These are phyloP conservation scores for Andrena praecox DNA, from an alignment of 2,888 invertebrate genomes.

Conservation along the genomic window DNA sequence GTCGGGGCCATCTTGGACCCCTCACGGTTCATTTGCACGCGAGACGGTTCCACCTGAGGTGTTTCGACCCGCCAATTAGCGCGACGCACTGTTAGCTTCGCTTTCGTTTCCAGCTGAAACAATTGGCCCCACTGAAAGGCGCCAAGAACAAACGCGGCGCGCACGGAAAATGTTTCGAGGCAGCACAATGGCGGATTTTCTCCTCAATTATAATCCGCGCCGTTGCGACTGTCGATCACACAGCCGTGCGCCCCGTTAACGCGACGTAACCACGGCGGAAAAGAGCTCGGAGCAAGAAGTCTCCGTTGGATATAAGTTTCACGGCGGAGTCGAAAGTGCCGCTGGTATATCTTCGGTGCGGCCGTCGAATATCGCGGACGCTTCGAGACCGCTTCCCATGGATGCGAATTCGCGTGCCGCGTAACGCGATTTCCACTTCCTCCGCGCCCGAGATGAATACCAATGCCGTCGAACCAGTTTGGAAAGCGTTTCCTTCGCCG, in stretches of 20 bases:
- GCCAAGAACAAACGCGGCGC: neutral
- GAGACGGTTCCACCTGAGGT: too few relatives aligned
- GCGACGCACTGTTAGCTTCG: slow-evolving; percentile 2
- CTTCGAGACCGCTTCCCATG: slow-evolving; percentile 13
- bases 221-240: neutral
- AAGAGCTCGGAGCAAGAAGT: neutral
- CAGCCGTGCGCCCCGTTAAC: neutral
- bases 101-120: slow-evolving; percentile 19
- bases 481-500: slow-evolving; percentile 23
- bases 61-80: slow-evolving; percentile 12
- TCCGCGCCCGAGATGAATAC: neutral
- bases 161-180: neutral
- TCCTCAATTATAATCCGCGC: neutral
- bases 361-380: neutral
- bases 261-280: neutral
- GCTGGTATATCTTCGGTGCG: neutral
- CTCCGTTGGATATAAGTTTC: slow-evolving; percentile 10
- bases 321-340: slow-evolving; percentile 6
- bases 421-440: slow-evolving; percentile 36
- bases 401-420: slow-evolving; percentile 1
- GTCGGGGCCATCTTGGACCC: too few relatives aligned
- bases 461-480: slow-evolving; percentile 40
- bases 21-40: too few relatives aligned
- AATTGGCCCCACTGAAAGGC: neutral
- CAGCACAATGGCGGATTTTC: slow-evolving; percentile 10